A percentile compares a stretch with the other conserved stretches of the same genome.
phyloP scores from a whole-genome alignment of 2,113 vertebrate species.

The Peromyscus maniculatus region DNA sequence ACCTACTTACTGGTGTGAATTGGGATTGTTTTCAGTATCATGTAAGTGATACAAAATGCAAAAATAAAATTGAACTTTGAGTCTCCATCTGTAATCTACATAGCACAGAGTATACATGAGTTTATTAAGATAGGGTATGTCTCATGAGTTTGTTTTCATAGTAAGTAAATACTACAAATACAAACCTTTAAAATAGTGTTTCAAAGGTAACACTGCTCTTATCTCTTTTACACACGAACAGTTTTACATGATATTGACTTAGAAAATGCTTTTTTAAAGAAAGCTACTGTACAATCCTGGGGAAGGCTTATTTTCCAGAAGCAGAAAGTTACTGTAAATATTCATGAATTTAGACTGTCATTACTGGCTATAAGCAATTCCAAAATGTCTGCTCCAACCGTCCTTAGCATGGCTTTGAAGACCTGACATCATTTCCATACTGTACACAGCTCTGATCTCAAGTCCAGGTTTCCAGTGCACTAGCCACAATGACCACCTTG shows the following conservation, averaged over 20 bases:
- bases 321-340: slow-evolving; percentile 7
- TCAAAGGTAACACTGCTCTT: slow-evolving; percentile 1
- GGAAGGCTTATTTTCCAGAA: background rate
- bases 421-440: background rate
- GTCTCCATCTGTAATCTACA: background rate
- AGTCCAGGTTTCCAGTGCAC: no score
- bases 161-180: slow-evolving; percentile 40
- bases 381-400: background rate
- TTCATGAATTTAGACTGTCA: background rate
- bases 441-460: background rate
- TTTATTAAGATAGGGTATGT: slow-evolving; percentile 18
- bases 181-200: slow-evolving; percentile 23
- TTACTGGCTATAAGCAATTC: background rate
- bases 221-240: background rate
- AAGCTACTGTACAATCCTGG: background rate
- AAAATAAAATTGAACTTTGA: slow-evolving; percentile 43
- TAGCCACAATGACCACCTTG: background rate
- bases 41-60: slow-evolving; percentile 37
- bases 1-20: slow-evolving; percentile 55
- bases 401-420: background rate
- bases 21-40: background rate
- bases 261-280: slow-evolving; percentile 14
- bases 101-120: slow-evolving; percentile 24
- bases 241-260: slow-evolving; percentile 33
- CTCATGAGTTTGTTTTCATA: slow-evolving; percentile 41